Evolutionary conservation across 1,140 invertebrate species (phyloP).

Genomic region (Trachymyrmex cornetzi): DNA sequence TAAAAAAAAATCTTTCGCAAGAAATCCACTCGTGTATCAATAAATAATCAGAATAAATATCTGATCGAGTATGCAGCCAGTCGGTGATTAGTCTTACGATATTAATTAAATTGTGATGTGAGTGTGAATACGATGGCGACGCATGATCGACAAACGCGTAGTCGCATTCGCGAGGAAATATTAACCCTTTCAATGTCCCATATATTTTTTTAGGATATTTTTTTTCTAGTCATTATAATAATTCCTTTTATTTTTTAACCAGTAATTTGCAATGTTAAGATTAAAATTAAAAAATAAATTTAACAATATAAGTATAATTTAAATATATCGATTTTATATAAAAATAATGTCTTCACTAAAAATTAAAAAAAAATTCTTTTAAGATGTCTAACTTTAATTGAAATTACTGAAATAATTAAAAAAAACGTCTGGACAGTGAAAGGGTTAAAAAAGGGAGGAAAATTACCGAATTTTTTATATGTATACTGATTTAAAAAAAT

Average conservation of each 20-base stretch:
- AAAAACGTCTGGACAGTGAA: neutral
- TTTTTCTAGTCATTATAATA: neutral
- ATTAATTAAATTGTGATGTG: slow-evolving; percentile 46
- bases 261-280: neutral
- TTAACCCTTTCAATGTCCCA: neutral
- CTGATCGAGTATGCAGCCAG: slow-evolving; percentile 50
- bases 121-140: slow-evolving; percentile 27
- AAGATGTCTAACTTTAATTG: neutral
- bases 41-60: slow-evolving; percentile 40
- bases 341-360: neutral
- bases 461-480: slow-evolving; percentile 15
- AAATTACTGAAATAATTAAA: neutral
- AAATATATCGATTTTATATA: neutral
- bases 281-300: slow-evolving; percentile 1
- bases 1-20: slow-evolving; percentile 53
- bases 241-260: slow-evolving; percentile 2
- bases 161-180: slow-evolving; percentile 21
- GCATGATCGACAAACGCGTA: slow-evolving; percentile 19
- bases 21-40: slow-evolving; percentile 57
- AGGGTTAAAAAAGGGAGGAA: neutral
- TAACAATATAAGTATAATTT: slow-evolving; percentile 2
- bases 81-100: slow-evolving; percentile 31
- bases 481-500: slow-evolving; percentile 56
- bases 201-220: neutral
- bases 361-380: neutral